Conservation (phyloP, 2,113 vertebrate species). For the Spilogale gracilis region DNA sequence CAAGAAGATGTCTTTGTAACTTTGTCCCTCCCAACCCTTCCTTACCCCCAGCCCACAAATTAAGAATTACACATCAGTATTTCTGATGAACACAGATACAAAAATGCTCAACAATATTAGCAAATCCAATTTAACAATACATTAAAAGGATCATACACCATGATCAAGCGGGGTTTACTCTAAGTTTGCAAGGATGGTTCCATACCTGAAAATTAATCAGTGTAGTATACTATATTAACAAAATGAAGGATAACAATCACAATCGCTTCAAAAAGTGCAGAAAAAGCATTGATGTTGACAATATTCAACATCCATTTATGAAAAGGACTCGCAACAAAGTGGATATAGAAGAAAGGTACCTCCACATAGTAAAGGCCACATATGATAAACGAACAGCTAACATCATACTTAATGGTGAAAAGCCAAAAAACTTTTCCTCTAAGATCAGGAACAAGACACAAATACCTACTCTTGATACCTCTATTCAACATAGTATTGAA, state of each 20-base stretch:
- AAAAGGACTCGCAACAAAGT: background rate
- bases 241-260: background rate
- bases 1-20: background rate
- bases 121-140: background rate
- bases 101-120: background rate
- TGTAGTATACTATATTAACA: background rate
- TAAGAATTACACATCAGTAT: background rate
- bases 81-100: background rate
- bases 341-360: background rate
- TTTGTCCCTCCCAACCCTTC: background rate
- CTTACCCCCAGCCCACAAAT: background rate
- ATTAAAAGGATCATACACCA: background rate
- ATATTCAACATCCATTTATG: background rate
- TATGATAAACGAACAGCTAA: background rate
- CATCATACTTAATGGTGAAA: background rate
- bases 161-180: background rate
- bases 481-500: background rate
- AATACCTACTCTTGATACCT: background rate
- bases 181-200: background rate
- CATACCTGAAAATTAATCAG: background rate
- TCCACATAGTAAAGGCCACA: background rate
- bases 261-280: background rate
- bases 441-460: background rate
- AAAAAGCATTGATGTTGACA: background rate
- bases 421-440: background rate